These are phyloP conservation scores for Nymphalis polychloros DNA, from an alignment of 2,888 invertebrate species.

Conservation along the genomic window DNA sequence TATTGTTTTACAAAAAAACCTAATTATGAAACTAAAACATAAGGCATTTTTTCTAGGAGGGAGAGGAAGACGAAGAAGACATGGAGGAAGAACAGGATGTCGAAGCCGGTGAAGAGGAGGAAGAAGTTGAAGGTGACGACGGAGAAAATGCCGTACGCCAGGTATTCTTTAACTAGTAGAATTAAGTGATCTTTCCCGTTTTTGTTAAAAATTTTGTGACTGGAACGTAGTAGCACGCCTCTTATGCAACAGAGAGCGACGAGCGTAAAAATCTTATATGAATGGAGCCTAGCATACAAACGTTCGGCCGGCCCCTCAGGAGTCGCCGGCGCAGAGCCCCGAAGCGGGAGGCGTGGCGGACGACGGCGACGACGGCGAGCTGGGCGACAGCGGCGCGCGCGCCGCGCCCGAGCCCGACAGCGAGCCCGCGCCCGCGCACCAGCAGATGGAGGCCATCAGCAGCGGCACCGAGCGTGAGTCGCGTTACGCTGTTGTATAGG, in stretches of 20 bases:
- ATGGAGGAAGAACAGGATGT: slow-evolving; percentile 79
- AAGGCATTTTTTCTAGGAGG: slow-evolving; percentile 62
- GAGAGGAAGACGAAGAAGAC: slow-evolving; percentile 78
- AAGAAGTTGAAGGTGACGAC: slow-evolving; percentile 69
- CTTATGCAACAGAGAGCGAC: too few species aligned
- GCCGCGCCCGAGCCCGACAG: slow-evolving; percentile 55
- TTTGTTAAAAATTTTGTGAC: too few species aligned
- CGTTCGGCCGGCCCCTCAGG: slow-evolving; percentile 48
- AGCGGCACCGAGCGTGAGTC: slow-evolving; percentile 85
- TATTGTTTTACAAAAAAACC: too few species aligned
- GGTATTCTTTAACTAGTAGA: slow-evolving; percentile 48
- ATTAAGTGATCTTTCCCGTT: too few species aligned
- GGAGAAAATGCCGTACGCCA: slow-evolving; percentile 59
- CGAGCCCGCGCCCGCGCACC: slow-evolving; percentile 67
- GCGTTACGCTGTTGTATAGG: background rate
- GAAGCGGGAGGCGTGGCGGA: slow-evolving; percentile 68
- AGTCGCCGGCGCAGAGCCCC: slow-evolving; percentile 82
- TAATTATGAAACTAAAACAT: too few species aligned
- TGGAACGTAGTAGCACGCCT: too few species aligned
- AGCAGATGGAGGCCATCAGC: slow-evolving; percentile 88
- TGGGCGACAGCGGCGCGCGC: slow-evolving; percentile 36
- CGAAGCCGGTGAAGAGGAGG: slow-evolving; percentile 67
- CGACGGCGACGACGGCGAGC: slow-evolving; percentile 54
- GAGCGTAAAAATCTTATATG: too few species aligned
- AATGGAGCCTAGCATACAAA: too few species aligned